Conservation (phyloP, 2,888 invertebrate genomes). For the Morpho deidamia region DNA sequence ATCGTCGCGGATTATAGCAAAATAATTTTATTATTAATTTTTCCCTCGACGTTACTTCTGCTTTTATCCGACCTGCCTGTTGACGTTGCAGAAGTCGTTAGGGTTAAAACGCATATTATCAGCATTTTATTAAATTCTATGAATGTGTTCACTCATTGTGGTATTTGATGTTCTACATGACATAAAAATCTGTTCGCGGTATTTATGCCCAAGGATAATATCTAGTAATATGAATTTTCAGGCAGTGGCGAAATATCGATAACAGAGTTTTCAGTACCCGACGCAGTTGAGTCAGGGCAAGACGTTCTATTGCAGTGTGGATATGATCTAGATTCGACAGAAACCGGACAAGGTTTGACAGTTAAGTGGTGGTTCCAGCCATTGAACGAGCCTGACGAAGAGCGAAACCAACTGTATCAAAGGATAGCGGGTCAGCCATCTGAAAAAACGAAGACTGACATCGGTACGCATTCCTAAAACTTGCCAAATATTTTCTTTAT, state of each 20-base stretch:
- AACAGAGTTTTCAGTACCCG: constrained; percentile 53
- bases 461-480: constrained; percentile 32
- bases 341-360: constrained; percentile 34
- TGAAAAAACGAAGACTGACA: constrained; percentile 31
- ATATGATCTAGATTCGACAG: constrained; percentile 33
- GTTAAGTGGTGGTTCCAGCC: constrained; percentile 65
- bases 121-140: too few relatives aligned
- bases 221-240: constrained; percentile 30
- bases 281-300: constrained; percentile 38
- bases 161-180: too few relatives aligned
- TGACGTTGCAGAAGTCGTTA: too few relatives aligned
- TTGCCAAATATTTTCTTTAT: too few relatives aligned
- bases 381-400: constrained; percentile 30
- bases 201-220: too few relatives aligned
- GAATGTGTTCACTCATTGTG: too few relatives aligned
- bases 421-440: constrained; percentile 36
- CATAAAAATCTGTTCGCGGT: too few relatives aligned
- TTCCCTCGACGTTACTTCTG: too few relatives aligned
- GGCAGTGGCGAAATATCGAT: constrained; percentile 52
- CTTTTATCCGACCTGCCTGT: too few relatives aligned
- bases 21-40: too few relatives aligned
- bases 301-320: constrained; percentile 45
- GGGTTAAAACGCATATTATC: too few relatives aligned
- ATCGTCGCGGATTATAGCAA: too few relatives aligned
- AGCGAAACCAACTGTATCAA: constrained; percentile 47